These are phyloP conservation scores for Gymnogyps californianus DNA, from an alignment of 2,113 vertebrate species.

Conservation along the genomic window DNA sequence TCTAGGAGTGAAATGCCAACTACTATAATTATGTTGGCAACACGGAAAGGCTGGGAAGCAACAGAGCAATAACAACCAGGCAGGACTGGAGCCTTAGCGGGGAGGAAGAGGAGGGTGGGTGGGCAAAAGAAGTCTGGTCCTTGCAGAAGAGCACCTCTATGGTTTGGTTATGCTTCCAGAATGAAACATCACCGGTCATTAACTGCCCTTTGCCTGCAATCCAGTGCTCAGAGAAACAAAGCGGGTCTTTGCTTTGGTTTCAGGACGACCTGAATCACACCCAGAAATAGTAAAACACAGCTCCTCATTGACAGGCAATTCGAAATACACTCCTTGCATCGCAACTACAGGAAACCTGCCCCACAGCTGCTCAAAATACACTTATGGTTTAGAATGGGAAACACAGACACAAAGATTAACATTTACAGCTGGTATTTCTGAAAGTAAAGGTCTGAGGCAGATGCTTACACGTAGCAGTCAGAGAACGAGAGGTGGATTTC, in stretches of 20 bases:
- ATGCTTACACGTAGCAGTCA: background rate
- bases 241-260: background rate
- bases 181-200: background rate
- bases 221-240: background rate
- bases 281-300: background rate
- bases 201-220: background rate
- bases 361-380: background rate
- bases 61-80: background rate
- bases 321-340: background rate
- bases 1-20: background rate
- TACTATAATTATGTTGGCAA: background rate
- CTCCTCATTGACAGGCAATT: background rate
- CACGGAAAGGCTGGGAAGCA: background rate
- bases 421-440: background rate
- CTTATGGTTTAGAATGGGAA: background rate
- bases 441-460: constrained; percentile 14
- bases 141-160: background rate
- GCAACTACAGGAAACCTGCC: background rate
- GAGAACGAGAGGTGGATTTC: background rate
- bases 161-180: background rate
- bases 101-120: background rate
- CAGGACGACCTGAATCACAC: background rate
- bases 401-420: background rate
- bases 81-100: background rate
- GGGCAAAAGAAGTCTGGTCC: background rate